These are phyloP conservation scores for Bovichtus diacanthus DNA, from an alignment of 2,797 vertebrate species.

Conservation along the genomic window DNA sequence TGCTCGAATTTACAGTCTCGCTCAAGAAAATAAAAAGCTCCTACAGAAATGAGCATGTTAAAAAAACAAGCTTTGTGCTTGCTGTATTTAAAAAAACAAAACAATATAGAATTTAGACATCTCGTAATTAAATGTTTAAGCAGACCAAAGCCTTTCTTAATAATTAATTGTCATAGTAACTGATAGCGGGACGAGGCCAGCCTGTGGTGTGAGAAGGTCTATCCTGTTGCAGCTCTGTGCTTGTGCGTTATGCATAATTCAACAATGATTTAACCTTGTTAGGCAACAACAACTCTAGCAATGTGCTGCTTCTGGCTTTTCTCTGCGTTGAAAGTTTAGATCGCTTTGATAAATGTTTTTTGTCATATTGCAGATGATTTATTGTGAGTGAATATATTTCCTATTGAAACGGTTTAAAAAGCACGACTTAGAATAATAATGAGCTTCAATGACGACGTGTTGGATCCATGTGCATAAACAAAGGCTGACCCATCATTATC, in stretches of 20 bases:
- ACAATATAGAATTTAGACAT: not conserved
- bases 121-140: slow-evolving; percentile 59
- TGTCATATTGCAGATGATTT: not conserved
- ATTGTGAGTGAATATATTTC: not conserved
- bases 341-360: slow-evolving; percentile 11
- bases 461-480: slow-evolving; percentile 5
- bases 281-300: slow-evolving; percentile 12
- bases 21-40: not conserved
- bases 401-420: slow-evolving; percentile 10
- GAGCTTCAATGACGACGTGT: not conserved
- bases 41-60: not conserved
- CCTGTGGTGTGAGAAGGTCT: slow-evolving; percentile 59
- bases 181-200: slow-evolving; percentile 51
- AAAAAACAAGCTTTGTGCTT: not conserved
- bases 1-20: slow-evolving; percentile 13
- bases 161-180: slow-evolving; percentile 70
- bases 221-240: slow-evolving; percentile 59
- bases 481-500: not conserved
- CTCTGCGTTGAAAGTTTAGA: slow-evolving; percentile 4
- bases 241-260: slow-evolving; percentile 62
- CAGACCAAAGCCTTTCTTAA: slow-evolving; percentile 53
- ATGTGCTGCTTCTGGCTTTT: not conserved
- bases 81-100: slow-evolving; percentile 6
- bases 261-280: slow-evolving; percentile 51
- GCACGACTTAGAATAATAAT: not conserved